Evolutionary conservation across 2,888 invertebrate genomes (phyloP), one percentile per base, ranked within the genome.

Genomic region (Myopa testacea): DNA sequence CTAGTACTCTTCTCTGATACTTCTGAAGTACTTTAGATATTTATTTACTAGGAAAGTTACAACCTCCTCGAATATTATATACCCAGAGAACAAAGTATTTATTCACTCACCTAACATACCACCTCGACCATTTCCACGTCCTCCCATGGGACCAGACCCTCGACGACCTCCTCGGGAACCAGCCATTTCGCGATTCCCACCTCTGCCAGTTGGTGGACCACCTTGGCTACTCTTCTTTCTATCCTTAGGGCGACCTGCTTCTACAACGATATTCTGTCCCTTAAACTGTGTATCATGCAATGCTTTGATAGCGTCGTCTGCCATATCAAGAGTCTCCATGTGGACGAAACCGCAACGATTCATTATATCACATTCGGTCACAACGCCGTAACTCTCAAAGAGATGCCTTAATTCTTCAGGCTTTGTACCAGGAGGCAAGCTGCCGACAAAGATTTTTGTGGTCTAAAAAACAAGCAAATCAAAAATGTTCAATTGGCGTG

Each of bases 301-400:
- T 50, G 93, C 94, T 81, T 93, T 92, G 83, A 96, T 95, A 0
- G 97, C 96, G 77, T 93, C 93, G 68, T 93, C 91, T 4, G 97
- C 97, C 89, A 96, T 93, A 74, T 95, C 94, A 84, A 93, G 93
- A 34, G 94, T 93, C 86, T 95, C 94, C 93, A 96, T 94, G 89
- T 97, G 97, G 72, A 98, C 95, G 90, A 98, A 98, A 12, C 97
- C 98, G 89, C 96, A 98, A 80, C 96, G 93, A 88, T 97, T 97
- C 91, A 98, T 95, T 78, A 98, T 95, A 88, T 98, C 98, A 89
- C 97, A 97, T 89, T 98, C 98, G 26, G 95, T 95, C 7, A 98
- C 97, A 77, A 92, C 92, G 68, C 97, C 97, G 89, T 94, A 96
- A 75, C 94, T 93, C 82, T 95, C 93, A 90, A 98, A 98, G 72